Conservation (phyloP, 2,888 invertebrate genomes). For the Malachius bipustulatus region DNA sequence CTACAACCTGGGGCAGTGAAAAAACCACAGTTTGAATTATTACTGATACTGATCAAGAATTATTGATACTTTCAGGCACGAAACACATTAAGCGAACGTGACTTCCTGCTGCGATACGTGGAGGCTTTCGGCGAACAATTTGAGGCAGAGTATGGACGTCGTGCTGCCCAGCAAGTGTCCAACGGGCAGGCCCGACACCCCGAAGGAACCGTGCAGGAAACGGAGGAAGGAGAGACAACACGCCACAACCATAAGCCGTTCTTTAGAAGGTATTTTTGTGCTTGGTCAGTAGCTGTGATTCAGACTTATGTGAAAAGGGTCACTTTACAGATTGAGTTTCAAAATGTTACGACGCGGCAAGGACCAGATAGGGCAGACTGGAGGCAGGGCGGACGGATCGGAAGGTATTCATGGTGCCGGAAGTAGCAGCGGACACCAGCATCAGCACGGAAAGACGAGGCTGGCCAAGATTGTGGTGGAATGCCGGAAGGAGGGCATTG, state of each 20-base stretch:
- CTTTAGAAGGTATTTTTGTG: constrained; percentile 52
- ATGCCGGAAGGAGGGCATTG: constrained; percentile 86
- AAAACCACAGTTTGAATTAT: too few species aligned
- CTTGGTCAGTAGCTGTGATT: too few species aligned
- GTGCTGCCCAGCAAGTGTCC: too few species aligned
- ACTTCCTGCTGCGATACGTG: constrained; percentile 69
- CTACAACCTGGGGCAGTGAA: too few species aligned
- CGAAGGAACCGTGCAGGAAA: too few species aligned
- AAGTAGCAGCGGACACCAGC: constrained; percentile 42
- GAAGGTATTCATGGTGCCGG: constrained; percentile 33
- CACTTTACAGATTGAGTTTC: constrained; percentile 58
- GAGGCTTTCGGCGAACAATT: constrained; percentile 79
- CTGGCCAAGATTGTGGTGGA: constrained; percentile 86
- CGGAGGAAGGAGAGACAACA: too few species aligned
- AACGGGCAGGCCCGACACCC: too few species aligned
- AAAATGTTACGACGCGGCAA: constrained; percentile 74
- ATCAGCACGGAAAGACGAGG: constrained; percentile 63
- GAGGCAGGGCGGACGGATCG: constrained; percentile 59
- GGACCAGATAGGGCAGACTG: constrained; percentile 80
- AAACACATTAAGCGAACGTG: constrained; percentile 60
- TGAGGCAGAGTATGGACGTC: constrained; percentile 60
- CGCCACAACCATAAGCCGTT: constrained; percentile 77
- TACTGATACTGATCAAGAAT: too few species aligned
- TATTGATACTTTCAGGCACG: too few species aligned
- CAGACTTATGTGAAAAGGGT: too few species aligned